Conservation (phyloP, 2,888 invertebrate genomes). For the Noctua janthina region DNA sequence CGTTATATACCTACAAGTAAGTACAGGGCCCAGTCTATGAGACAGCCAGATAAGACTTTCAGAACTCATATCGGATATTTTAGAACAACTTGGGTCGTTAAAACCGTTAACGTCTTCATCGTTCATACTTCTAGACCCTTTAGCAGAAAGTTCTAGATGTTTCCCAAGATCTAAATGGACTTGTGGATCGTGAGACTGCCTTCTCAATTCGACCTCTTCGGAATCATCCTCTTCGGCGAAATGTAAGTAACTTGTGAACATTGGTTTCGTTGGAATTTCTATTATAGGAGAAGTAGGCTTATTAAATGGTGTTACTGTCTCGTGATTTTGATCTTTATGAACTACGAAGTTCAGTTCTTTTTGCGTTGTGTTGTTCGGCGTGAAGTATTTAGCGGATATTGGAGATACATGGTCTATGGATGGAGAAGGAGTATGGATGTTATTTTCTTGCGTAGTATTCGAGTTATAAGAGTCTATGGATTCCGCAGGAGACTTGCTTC, state of each 20-base stretch:
- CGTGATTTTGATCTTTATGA: conserved; percentile 72
- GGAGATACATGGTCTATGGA: conserved; percentile 85
- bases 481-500: conserved; percentile 87
- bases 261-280: conserved; percentile 91
- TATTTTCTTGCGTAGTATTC: conserved; percentile 77
- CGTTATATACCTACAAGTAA: conserved; percentile 97
- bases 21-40: conserved; percentile 97
- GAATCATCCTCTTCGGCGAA: conserved; percentile 81
- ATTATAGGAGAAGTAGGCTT: conserved; percentile 92
- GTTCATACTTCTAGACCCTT: conserved; percentile 66
- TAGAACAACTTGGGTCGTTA: conserved; percentile 81
- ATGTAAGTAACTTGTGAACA: conserved; percentile 88
- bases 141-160: conserved; percentile 61
- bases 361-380: conserved; percentile 61
- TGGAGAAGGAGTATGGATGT: conserved; percentile 82
- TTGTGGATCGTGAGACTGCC: conserved; percentile 69
- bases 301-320: conserved; percentile 66
- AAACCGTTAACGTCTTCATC: conserved; percentile 72
- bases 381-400: conserved; percentile 74
- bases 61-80: conserved; percentile 96
- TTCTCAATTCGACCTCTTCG: conserved; percentile 72
- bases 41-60: conserved; percentile 98
- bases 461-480: conserved; percentile 84
- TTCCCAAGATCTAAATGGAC: conserved; percentile 75
- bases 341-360: conserved; percentile 73